Evolutionary conservation across 2,797 vertebrate species (phyloP).

Genomic region (Columba guinea): DNA sequence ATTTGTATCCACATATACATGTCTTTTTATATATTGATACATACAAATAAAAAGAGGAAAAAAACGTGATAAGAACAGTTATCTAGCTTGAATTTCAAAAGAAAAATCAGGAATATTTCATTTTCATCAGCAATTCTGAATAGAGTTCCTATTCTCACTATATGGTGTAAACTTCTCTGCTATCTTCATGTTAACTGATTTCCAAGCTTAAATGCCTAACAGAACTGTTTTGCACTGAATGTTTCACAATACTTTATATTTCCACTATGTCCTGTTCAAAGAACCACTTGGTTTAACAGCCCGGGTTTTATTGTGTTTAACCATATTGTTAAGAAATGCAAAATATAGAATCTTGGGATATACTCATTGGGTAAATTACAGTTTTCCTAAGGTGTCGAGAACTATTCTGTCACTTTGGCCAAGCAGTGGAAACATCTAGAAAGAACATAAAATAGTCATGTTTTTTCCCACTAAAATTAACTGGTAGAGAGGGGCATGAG

Average conservation of each 20-base stretch:
- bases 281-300: not conserved
- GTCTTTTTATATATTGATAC: not conserved
- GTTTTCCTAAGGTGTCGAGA: not conserved
- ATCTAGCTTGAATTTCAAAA: not conserved
- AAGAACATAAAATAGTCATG: not conserved
- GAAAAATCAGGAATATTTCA: not conserved
- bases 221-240: not conserved
- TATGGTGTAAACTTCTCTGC: not conserved
- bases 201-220: not conserved
- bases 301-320: not conserved
- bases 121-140: not conserved
- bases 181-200: not conserved
- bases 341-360: not conserved
- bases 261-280: not conserved
- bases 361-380: not conserved
- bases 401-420: not conserved
- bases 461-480: not conserved
- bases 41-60: not conserved
- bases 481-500: fast-evolving
- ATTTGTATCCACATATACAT: not conserved
- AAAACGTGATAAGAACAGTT: not conserved
- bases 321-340: not conserved
- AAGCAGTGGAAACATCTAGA: not conserved
- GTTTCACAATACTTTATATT: not conserved
- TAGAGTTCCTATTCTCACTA: not conserved